These are phyloP conservation scores for Heliconius ismenius DNA, from an alignment of 2,888 invertebrate species.

Conservation along the genomic window DNA sequence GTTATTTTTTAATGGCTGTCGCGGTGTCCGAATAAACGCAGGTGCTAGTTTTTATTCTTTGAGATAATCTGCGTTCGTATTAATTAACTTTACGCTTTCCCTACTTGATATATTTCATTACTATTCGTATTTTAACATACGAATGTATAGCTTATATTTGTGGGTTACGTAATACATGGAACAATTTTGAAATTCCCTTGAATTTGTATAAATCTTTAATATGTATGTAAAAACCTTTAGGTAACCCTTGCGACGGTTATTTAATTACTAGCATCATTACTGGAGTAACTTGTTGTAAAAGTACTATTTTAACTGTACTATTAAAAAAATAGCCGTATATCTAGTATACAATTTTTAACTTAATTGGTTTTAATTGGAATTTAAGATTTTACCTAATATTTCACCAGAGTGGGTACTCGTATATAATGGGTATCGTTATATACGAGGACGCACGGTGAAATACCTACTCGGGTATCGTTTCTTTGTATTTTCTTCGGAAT, in stretches of 20 bases:
- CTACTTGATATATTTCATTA: slow-evolving; percentile 19
- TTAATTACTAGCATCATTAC: neutral
- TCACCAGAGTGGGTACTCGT: neutral
- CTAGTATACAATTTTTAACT: neutral
- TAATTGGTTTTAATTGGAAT: neutral
- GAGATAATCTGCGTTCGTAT: slow-evolving; percentile 28
- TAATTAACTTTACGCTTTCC: slow-evolving; percentile 29
- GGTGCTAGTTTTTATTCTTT: slow-evolving; percentile 31
- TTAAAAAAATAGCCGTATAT: neutral
- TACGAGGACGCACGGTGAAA: too few species aligned
- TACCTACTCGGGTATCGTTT: neutral
- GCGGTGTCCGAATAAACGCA: slow-evolving; percentile 29
- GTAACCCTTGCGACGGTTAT: neutral
- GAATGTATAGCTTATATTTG: neutral
- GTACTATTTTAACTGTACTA: slow-evolving; percentile 9
- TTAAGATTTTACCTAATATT: neutral
- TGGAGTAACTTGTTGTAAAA: neutral
- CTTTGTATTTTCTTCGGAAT: neutral
- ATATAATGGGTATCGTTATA: too few species aligned
- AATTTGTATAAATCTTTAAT: slow-evolving; percentile 20
- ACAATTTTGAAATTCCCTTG: neutral
- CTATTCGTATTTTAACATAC: slow-evolving; percentile 10
- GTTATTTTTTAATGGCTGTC: slow-evolving; percentile 33
- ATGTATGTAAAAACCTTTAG: slow-evolving; percentile 18
- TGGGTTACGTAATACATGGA: slow-evolving; percentile 1